A percentile compares a stretch with the other conserved stretches of the same genome.
Conservation (phyloP, 2,797 vertebrate species). For the Takifugu rubripes region DNA sequence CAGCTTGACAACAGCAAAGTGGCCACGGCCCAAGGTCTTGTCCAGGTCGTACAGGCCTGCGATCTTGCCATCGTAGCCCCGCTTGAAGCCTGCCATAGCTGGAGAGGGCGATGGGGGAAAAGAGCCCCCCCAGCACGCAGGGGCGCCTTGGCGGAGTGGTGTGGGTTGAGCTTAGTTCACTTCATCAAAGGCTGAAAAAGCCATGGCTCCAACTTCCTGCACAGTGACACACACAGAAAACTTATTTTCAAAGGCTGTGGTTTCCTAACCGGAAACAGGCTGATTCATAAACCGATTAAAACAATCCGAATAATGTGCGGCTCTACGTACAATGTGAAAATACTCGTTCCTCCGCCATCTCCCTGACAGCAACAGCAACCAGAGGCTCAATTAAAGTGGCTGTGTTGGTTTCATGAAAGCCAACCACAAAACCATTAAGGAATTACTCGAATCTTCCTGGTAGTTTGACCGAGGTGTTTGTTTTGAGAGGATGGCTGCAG, state of each 20-base stretch:
- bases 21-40: constrained; percentile 95
- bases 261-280: too few species aligned
- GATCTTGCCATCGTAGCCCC: constrained; percentile 96
- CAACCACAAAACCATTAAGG: too few species aligned
- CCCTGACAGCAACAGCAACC: too few species aligned
- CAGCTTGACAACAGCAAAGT: constrained; percentile 97
- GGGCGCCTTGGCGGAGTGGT: constrained; percentile 43
- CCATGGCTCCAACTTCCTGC: constrained; percentile 80
- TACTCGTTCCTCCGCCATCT: too few species aligned
- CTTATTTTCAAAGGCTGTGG: neutral
- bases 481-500: constrained; percentile 50
- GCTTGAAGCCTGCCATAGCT: constrained; percentile 94
- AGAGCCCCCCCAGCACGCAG: constrained; percentile 46
- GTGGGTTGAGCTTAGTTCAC: constrained; percentile 78
- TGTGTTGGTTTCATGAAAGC: too few species aligned
- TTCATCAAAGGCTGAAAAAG: constrained; percentile 71
- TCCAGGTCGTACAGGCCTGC: constrained; percentile 97
- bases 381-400: too few species aligned
- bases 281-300: too few species aligned
- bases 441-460: too few species aligned
- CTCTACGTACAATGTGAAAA: too few species aligned
- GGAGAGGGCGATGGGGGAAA: constrained; percentile 43
- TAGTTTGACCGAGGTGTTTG: constrained; percentile 11
- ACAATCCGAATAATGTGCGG: too few species aligned
- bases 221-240: neutral